These are phyloP conservation scores for Artibeus lituratus DNA, from an alignment of 2,797 vertebrate genomes.

Conservation along the genomic window DNA sequence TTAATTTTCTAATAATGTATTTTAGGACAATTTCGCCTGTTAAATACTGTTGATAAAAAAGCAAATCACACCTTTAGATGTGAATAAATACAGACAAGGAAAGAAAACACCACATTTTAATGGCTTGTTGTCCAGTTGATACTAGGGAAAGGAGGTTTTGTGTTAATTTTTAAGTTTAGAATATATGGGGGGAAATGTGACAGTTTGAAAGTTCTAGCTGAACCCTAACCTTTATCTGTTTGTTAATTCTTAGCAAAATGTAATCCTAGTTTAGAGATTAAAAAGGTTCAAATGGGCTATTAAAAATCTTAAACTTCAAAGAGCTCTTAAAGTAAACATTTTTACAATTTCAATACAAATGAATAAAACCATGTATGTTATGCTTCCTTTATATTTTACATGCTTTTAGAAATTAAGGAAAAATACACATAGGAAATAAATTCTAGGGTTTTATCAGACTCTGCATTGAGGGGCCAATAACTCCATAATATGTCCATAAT, in stretches of 20 bases:
- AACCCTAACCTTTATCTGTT: conserved; percentile 54
- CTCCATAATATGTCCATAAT: not conserved
- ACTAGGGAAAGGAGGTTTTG: not conserved
- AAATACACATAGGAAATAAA: not conserved
- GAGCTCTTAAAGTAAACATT: conserved; percentile 42
- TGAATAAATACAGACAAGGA: not conserved
- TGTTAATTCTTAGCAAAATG: conserved; percentile 62
- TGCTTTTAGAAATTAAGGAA: conserved; percentile 38
- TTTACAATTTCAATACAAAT: conserved; percentile 54
- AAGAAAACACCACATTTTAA: not conserved
- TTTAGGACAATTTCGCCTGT: not conserved
- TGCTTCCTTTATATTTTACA: conserved; percentile 31
- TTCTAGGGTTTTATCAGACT: not conserved
- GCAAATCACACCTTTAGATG: not conserved
- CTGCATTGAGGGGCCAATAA: not conserved
- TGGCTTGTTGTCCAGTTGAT: not conserved
- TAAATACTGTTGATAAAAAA: not conserved
- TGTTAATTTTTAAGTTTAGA: conserved; percentile 23
- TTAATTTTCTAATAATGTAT: not conserved
- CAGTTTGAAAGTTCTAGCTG: conserved; percentile 16
- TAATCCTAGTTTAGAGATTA: conserved; percentile 45
- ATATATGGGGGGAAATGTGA: not conserved
- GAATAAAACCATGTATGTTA: conserved; percentile 56
- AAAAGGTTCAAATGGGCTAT: conserved; percentile 50
- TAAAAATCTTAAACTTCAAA: conserved; percentile 65